Base-by-base conservation (phyloP, 2,797 vertebrate genomes). In the Sphaeramia orbicularis region DNA sequence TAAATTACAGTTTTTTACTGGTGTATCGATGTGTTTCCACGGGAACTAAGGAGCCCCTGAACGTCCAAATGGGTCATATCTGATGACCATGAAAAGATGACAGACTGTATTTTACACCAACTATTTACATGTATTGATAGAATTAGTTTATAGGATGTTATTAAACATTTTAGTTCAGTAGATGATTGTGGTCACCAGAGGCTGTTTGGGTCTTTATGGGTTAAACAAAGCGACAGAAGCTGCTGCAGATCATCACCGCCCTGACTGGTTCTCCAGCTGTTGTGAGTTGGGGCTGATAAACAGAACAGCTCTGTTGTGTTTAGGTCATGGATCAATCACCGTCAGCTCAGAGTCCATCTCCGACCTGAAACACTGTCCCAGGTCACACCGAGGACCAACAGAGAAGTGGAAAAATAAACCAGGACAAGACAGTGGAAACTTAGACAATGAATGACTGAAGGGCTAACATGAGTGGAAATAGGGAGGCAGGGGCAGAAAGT, bases 241-340 rank as follows among this genome's bases (percentile, higher is more conserved):
- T 30, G 27, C 27, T 30, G 27, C 27, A 30, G 52, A 50, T 71
- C n/a, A 27, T 37, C 53, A 43, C 19, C 50, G 10, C 18, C 45
- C 36, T 6, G 32, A 58, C 37, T 72, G 36, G 49, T 35, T 71
- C 71, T 79, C 37, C n/a, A 18, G 52, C 27, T 65, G 61, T 66
- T 44, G 9, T 2, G 14, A 65, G 66, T 24, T 36, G 51, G 57
- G 48, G 48, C 54, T 45, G 64, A 68, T 85, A 76, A 76, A 44
- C 45, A 65, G 80, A 80, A 81, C 73, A 65, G 62, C 64, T 72
- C 44, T 59, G 75, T 60, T 71, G 59, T 52, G 83, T 76, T 42
- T 13, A 44, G 87, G 71, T 84, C 87, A 54, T 59, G 62, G 84
- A 80, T 77, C 59, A 50, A 78, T 80, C 78, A 81, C 42, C 40